Evolutionary conservation across 2,888 invertebrate genomes (phyloP).

Genomic region (Ethmia dodecea): DNA sequence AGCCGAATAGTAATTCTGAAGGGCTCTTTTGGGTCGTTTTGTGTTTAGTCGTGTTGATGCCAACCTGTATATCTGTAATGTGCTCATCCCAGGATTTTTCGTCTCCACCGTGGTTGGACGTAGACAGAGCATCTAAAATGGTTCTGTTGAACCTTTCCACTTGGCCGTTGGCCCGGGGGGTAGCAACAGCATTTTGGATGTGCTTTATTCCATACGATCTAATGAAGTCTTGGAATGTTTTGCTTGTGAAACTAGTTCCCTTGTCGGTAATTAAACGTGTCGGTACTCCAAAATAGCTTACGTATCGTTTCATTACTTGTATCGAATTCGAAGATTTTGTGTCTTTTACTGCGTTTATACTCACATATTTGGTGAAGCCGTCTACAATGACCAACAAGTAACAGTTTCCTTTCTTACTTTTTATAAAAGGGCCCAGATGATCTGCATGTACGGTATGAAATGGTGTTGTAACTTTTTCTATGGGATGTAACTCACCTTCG

Average conservation of each 20-base stretch:
- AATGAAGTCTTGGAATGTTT: constrained; percentile 7
- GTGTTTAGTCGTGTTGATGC: constrained; percentile 14
- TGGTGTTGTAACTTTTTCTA: constrained; percentile 13
- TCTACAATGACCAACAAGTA: constrained; percentile 15
- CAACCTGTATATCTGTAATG: constrained; percentile 16
- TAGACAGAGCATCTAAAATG: constrained; percentile 6
- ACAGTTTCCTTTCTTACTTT: constrained; percentile 12
- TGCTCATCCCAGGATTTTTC: constrained; percentile 8
- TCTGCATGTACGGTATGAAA: constrained; percentile 21
- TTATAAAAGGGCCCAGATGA: constrained; percentile 20
- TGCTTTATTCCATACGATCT: constrained; percentile 9
- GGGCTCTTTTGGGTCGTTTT: constrained; percentile 11
- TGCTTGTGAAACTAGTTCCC: constrained; percentile 11
- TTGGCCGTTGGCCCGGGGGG: constrained; percentile 8
- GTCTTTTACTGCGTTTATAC: constrained; percentile 16
- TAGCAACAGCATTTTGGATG: constrained; percentile 13
- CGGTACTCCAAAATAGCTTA: constrained; percentile 16
- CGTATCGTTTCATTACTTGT: constrained; percentile 12
- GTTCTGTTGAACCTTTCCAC: constrained; percentile 11
- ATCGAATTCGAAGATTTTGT: constrained; percentile 15
- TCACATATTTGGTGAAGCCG: constrained; percentile 13
- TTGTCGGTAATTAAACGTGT: constrained; percentile 11
- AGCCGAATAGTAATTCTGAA: constrained; percentile 17
- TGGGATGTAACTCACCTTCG: constrained; percentile 13
- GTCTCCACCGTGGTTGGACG: neutral